These are phyloP conservation scores for Astyanax mexicanus DNA, from an alignment of 2,797 vertebrate genomes.

Conservation along the genomic window DNA sequence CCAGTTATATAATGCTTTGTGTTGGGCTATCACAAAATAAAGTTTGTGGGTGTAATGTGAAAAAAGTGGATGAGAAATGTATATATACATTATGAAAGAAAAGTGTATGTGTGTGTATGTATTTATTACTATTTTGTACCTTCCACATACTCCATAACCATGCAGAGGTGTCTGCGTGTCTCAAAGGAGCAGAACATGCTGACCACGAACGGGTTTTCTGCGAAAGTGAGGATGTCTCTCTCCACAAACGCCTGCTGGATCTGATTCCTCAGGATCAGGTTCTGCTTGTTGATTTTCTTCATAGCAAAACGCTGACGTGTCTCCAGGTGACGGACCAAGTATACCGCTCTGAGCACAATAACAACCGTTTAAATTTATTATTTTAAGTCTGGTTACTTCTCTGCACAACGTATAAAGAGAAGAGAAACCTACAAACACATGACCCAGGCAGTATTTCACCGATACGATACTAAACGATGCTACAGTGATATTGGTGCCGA, in stretches of 20 bases:
- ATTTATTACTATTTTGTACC: conserved; percentile 70
- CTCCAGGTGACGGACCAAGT: conserved; percentile 90
- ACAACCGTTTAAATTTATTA: background rate
- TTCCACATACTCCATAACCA: conserved; percentile 97
- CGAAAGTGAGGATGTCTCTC: conserved; percentile 93
- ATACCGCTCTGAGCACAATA: conserved; percentile 81
- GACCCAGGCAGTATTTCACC: too few species aligned
- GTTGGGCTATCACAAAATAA: too few species aligned
- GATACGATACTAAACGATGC: too few species aligned
- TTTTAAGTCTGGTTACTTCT: too few species aligned
- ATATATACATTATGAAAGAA: too few species aligned
- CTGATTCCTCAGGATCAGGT: conserved; percentile 93
- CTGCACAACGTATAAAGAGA: too few species aligned
- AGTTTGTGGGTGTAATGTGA: too few species aligned
- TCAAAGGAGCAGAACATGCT: conserved; percentile 97
- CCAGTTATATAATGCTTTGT: too few species aligned
- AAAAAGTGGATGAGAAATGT: too few species aligned
- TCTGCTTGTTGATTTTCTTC: conserved; percentile 98
- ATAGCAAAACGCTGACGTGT: conserved; percentile 92
- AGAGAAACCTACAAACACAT: too few species aligned
- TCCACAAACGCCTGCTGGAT: conserved; percentile 95
- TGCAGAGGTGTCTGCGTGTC: conserved; percentile 91
- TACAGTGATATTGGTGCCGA: too few species aligned
- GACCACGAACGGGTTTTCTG: conserved; percentile 94
- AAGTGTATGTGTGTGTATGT: background rate